Evolutionary conservation across 1,140 invertebrate species (phyloP).

Genomic region (Platorchestia sp.): DNA sequence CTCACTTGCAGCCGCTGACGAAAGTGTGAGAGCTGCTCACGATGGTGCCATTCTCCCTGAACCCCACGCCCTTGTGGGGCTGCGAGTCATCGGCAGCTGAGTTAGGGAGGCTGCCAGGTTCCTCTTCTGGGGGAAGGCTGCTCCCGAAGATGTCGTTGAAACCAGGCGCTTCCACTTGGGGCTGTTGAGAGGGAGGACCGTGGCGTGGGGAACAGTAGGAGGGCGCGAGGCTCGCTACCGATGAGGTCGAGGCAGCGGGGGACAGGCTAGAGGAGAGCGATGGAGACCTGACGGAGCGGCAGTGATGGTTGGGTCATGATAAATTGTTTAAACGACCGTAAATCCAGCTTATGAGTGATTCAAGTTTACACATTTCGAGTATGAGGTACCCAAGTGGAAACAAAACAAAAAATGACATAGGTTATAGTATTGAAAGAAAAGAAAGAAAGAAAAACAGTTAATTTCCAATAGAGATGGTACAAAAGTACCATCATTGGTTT

Average conservation of each 20-base stretch:
- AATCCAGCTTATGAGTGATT: background rate
- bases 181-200: background rate
- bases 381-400: too few relatives aligned
- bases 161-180: background rate
- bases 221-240: background rate
- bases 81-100: background rate
- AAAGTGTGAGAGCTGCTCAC: background rate
- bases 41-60: background rate
- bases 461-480: too few relatives aligned
- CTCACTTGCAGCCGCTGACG: background rate
- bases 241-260: slow-evolving; percentile 30
- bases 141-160: slow-evolving; percentile 32
- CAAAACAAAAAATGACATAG: too few relatives aligned
- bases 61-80: background rate
- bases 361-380: too few relatives aligned
- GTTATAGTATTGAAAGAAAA: too few relatives aligned
- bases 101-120: background rate
- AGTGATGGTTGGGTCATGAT: background rate
- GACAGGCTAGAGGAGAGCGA: background rate
- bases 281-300: background rate
- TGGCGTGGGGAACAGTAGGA: slow-evolving; percentile 14
- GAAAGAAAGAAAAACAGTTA: too few relatives aligned
- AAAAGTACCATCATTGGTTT: too few relatives aligned
- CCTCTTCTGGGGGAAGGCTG: background rate
- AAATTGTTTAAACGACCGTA: background rate